phyloP scores from a whole-genome alignment of 2,797 vertebrate genomes.

The Anguilla anguilla region DNA sequence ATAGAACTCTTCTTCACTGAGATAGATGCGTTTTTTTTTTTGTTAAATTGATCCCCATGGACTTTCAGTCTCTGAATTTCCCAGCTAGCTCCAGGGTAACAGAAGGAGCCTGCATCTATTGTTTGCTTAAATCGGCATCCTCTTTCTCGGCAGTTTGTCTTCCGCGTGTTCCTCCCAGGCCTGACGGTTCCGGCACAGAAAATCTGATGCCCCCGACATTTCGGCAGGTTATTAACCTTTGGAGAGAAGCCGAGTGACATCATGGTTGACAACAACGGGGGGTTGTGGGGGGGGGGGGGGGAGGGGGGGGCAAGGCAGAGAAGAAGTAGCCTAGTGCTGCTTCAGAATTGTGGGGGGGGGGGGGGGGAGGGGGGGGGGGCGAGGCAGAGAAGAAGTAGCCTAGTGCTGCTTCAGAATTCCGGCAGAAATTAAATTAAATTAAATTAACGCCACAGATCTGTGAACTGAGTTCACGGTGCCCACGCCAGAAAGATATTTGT shows the following conservation, averaged over 20 bases:
- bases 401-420: conserved; percentile 26
- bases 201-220: conserved; percentile 70
- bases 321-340: not conserved
- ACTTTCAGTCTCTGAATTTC: not conserved
- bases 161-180: conserved; percentile 50
- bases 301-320: not conserved
- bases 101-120: conserved; percentile 48
- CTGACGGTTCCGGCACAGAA: conserved; percentile 54
- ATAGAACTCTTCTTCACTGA: not conserved
- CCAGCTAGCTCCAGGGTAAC: conserved; percentile 15
- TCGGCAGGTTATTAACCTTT: conserved; percentile 75
- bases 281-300: not conserved
- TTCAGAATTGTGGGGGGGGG: conserved; percentile 37
- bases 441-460: not conserved
- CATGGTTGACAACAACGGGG: conserved; percentile 41
- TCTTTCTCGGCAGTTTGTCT: conserved; percentile 49
- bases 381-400: not conserved
- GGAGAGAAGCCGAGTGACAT: conserved; percentile 61
- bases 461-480: not conserved
- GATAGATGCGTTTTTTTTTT: conserved; percentile 6
- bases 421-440: not conserved
- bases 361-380: too few species aligned
- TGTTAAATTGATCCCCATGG: not conserved
- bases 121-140: conserved; percentile 72
- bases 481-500: not conserved